A percentile compares a stretch with the other conserved stretches of the same genome.
phyloP scores from a whole-genome alignment of 2,113 vertebrate species.

The Catharus fuscescens region DNA sequence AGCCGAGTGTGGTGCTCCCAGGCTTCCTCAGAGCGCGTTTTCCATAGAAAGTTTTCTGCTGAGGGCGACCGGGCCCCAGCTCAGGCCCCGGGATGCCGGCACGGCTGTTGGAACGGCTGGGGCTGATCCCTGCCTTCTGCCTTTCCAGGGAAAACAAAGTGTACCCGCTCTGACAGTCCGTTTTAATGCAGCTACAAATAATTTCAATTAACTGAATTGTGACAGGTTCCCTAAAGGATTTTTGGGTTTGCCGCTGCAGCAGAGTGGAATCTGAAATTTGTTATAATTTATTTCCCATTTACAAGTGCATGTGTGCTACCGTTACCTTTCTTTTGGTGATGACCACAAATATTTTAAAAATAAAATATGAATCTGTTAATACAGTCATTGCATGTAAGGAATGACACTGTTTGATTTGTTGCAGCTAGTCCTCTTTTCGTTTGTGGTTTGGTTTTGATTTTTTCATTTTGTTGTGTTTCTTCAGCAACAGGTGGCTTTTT shows the following conservation, averaged over 20 bases:
- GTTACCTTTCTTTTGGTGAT: background rate
- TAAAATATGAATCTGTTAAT: too few species aligned
- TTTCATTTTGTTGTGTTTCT: background rate
- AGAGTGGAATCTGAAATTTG: background rate
- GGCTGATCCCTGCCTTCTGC: fast-evolving
- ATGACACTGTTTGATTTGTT: background rate
- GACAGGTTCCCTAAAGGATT: background rate
- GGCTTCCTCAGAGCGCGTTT: background rate
- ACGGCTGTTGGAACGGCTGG: fast-evolving
- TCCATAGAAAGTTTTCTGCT: background rate
- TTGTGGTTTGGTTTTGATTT: fast-evolving
- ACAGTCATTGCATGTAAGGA: fast-evolving
- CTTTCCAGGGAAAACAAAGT: too few species aligned
- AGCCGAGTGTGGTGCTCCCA: background rate
- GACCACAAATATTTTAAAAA: background rate
- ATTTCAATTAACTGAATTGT: background rate
- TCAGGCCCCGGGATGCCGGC: background rate
- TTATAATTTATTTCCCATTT: background rate
- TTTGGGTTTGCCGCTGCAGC: background rate
- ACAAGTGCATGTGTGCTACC: fast-evolving
- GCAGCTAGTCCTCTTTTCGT: background rate
- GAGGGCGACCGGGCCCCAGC: fast-evolving
- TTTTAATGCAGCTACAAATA: background rate
- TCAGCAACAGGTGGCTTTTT: background rate
- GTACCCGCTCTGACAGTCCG: fast-evolving